These are phyloP conservation scores for Eciton burchellii DNA, from an alignment of 1,140 invertebrate genomes.

Conservation along the genomic window DNA sequence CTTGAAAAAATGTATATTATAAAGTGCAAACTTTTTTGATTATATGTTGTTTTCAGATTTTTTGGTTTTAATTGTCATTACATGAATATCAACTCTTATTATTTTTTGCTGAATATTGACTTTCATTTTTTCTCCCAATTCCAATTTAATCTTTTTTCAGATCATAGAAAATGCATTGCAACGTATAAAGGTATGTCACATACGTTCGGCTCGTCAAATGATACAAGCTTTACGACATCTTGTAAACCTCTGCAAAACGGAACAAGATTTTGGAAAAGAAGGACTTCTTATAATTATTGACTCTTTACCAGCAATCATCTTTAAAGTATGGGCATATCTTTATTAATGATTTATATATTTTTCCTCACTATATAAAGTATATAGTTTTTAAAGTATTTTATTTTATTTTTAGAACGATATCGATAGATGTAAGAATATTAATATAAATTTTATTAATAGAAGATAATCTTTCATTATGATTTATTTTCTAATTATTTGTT, in stretches of 20 bases:
- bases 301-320: slow-evolving; percentile 87
- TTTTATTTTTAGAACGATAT: slow-evolving; percentile 1
- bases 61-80: not conserved
- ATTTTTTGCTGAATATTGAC: not conserved
- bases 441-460: no score
- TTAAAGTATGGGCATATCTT: slow-evolving; percentile 65
- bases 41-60: not conserved
- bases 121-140: slow-evolving; percentile 48
- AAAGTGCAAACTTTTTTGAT: slow-evolving; percentile 14
- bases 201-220: slow-evolving; percentile 83
- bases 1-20: not conserved
- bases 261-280: slow-evolving; percentile 69
- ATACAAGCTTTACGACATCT: slow-evolving; percentile 83
- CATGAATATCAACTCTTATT: not conserved
- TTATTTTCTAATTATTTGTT: no score
- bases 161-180: slow-evolving; percentile 73
- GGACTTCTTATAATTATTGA: slow-evolving; percentile 87
- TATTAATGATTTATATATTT: not conserved
- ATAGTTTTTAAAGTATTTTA: not conserved
- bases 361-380: no score
- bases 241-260: slow-evolving; percentile 77
- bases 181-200: slow-evolving; percentile 74
- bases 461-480: no score
- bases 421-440: not conserved
- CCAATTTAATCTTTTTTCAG: no score